Evolutionary conservation across 2,888 invertebrate genomes (phyloP).

Genomic region (Harpagoxenus sublaevis): DNA sequence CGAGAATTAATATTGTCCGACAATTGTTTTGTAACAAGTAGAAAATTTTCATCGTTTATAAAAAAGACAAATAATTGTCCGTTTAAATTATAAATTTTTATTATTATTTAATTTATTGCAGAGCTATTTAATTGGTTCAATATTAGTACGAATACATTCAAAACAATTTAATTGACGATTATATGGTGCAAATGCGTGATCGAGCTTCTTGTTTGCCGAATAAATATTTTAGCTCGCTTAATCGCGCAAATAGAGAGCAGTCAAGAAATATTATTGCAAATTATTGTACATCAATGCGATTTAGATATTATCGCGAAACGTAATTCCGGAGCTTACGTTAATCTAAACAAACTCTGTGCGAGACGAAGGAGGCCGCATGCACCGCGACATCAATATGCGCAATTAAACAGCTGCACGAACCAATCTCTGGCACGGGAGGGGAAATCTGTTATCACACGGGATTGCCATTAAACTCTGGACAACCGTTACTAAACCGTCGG

Average conservation of each 20-base stretch:
- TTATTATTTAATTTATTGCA: background rate
- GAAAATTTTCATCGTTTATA: background rate
- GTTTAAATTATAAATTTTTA: background rate
- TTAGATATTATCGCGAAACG: background rate
- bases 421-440: background rate
- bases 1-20: background rate
- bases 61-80: background rate
- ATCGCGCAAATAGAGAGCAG: background rate
- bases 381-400: background rate
- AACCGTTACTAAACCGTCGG: constrained; percentile 17
- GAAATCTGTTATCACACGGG: constrained; percentile 1
- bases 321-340: background rate
- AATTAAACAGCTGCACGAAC: constrained; percentile 17
- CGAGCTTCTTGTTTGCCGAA: background rate
- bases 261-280: constrained; percentile 3
- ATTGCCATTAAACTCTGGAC: constrained; percentile 4
- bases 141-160: background rate
- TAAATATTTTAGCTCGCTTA: background rate
- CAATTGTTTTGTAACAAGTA: background rate
- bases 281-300: background rate
- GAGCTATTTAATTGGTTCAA: background rate
- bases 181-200: background rate
- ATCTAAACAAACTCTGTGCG: constrained; percentile 12
- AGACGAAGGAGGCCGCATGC: background rate
- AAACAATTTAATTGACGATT: background rate